phyloP scores from a whole-genome alignment of 2,113 vertebrate genomes.

The Casuarius casuarius region DNA sequence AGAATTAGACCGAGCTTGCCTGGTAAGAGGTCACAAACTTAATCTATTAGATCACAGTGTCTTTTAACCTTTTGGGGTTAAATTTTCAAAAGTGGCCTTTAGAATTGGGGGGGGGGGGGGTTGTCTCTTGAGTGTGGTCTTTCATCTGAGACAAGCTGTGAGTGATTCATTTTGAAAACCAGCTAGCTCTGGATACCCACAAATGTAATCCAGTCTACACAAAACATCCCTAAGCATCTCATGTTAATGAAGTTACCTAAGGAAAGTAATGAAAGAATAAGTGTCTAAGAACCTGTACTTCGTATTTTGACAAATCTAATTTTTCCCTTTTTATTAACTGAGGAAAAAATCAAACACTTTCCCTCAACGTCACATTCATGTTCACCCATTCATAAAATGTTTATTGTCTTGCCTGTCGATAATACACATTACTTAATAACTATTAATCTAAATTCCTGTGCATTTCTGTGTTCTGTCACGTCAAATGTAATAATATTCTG shows the following conservation, averaged over 20 bases:
- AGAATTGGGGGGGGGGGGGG: neutral
- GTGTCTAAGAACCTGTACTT: neutral
- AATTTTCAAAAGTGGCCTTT: neutral
- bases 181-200: neutral
- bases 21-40: neutral
- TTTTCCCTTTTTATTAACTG: neutral
- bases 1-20: neutral
- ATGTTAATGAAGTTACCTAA: neutral
- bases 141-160: neutral
- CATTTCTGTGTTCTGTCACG: neutral
- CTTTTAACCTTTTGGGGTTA: neutral
- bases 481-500: neutral
- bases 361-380: neutral
- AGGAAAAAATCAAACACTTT: neutral
- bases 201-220: neutral
- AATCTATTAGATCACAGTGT: neutral
- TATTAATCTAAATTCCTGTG: neutral
- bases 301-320: neutral
- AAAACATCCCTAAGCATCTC: neutral
- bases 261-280: neutral
- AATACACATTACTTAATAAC: neutral
- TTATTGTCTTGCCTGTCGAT: neutral
- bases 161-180: neutral
- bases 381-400: neutral
- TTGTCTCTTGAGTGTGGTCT: neutral